Percentiles rank a stretch among this genome's conserved stretches.
Conservation (phyloP, 2,797 vertebrate genomes). For the Micropoecilia bifurca region DNA sequence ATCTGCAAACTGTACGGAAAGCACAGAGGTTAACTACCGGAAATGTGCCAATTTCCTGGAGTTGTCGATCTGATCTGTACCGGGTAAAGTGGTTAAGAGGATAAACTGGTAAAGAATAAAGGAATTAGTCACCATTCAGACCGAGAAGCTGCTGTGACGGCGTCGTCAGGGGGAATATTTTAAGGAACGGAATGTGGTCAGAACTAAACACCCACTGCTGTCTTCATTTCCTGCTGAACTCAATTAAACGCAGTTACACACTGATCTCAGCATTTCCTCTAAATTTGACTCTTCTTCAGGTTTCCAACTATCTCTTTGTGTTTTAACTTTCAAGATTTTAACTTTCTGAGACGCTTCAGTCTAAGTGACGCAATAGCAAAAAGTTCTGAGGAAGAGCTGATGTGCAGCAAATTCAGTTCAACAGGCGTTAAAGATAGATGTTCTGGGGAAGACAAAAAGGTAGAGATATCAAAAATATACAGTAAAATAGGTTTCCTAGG, state of each 20-base stretch:
- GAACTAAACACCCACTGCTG: background rate
- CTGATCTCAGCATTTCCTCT: background rate
- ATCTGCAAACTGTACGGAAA: background rate
- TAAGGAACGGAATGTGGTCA: background rate
- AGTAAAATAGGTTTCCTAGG: background rate
- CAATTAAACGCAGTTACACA: background rate
- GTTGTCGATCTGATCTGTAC: constrained; percentile 12
- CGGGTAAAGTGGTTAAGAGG: constrained; percentile 36
- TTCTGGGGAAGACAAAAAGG: background rate
- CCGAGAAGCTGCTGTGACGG: constrained; percentile 12
- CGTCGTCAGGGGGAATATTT: constrained; percentile 9
- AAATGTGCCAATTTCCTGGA: constrained; percentile 2
- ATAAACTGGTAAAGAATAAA: constrained; percentile 46
- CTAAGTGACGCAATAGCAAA: background rate
- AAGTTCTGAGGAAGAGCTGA: background rate
- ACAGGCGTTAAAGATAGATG: background rate
- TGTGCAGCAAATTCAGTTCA: background rate
- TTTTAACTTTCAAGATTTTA: background rate
- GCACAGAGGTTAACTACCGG: background rate
- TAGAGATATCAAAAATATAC: background rate
- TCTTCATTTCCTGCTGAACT: background rate
- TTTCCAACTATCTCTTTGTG: background rate
- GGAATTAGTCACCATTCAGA: constrained; percentile 36
- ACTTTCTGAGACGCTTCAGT: background rate
- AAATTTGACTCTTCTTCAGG: background rate